A percentile compares a stretch with the other conserved stretches of the same genome.
These are phyloP conservation scores for Xenopus petersii DNA, from an alignment of 2,797 vertebrate genomes.

Conservation along the genomic window DNA sequence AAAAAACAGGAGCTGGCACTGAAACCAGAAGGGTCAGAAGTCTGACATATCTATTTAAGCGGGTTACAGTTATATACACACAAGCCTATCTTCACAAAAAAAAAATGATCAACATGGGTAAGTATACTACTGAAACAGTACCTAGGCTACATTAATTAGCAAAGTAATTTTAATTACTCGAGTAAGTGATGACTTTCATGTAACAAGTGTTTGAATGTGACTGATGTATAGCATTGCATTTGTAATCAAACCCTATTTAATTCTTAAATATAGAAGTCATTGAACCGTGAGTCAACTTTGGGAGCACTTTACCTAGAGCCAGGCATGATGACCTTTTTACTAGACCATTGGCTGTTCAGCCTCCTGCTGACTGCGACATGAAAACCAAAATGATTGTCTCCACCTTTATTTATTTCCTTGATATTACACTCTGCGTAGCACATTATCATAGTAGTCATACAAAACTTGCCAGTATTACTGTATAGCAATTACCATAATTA, in stretches of 20 bases:
- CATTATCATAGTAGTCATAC: conserved; percentile 25
- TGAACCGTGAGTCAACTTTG: conserved; percentile 22
- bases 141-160: too few relatives aligned
- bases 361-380: neutral
- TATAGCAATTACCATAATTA: conserved; percentile 57
- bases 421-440: conserved; percentile 32
- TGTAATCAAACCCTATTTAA: conserved; percentile 12
- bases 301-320: neutral
- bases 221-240: neutral
- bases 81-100: too few relatives aligned
- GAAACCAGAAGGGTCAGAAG: too few relatives aligned
- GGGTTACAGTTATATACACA: too few relatives aligned
- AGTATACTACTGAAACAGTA: too few relatives aligned
- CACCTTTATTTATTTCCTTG: neutral
- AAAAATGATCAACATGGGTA: too few relatives aligned
- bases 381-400: neutral
- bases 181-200: too few relatives aligned
- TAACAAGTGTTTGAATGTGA: too few relatives aligned
- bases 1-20: too few relatives aligned
- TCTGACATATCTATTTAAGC: too few relatives aligned
- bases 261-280: conserved; percentile 15
- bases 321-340: neutral
- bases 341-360: neutral
- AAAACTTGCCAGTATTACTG: conserved; percentile 32
- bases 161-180: too few relatives aligned